These are phyloP conservation scores for Oeneis ivallda DNA, from an alignment of 2,888 invertebrate species.

Conservation along the genomic window DNA sequence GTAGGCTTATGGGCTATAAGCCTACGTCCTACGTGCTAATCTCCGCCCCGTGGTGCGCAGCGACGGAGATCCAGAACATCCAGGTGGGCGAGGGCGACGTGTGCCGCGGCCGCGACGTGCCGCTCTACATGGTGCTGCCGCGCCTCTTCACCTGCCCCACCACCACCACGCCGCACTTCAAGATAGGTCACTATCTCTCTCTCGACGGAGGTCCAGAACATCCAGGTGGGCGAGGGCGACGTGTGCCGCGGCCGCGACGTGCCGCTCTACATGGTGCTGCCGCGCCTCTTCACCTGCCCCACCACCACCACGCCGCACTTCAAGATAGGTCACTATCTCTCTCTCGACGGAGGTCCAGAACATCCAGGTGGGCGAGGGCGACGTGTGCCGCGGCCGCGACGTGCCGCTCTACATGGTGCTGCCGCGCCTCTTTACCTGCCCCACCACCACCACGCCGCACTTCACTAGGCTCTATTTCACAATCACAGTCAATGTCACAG, in stretches of 20 bases:
- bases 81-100: conserved; percentile 98
- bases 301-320: conserved; percentile 94
- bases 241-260: conserved; percentile 89
- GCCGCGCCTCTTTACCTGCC: conserved; percentile 96
- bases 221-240: conserved; percentile 97
- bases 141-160: conserved; percentile 97
- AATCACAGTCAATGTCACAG: too few species aligned
- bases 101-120: conserved; percentile 89
- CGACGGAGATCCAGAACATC: conserved; percentile 98
- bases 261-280: conserved; percentile 97
- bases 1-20: too few species aligned
- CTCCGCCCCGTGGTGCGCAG: conserved; percentile 69
- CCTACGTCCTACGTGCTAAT: too few species aligned
- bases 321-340: conserved; percentile 89
- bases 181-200: conserved; percentile 86
- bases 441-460: conserved; percentile 89
- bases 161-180: conserved; percentile 93
- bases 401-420: conserved; percentile 98
- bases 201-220: conserved; percentile 95
- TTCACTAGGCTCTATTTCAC: too few species aligned
- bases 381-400: conserved; percentile 89
- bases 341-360: conserved; percentile 95
- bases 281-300: conserved; percentile 96
- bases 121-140: conserved; percentile 97
- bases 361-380: conserved; percentile 97